Percentiles rank a stretch among this genome's conserved stretches.
Evolutionary conservation across 1,140 invertebrate genomes (phyloP).

Genomic region (Phthorimaea operculella): DNA sequence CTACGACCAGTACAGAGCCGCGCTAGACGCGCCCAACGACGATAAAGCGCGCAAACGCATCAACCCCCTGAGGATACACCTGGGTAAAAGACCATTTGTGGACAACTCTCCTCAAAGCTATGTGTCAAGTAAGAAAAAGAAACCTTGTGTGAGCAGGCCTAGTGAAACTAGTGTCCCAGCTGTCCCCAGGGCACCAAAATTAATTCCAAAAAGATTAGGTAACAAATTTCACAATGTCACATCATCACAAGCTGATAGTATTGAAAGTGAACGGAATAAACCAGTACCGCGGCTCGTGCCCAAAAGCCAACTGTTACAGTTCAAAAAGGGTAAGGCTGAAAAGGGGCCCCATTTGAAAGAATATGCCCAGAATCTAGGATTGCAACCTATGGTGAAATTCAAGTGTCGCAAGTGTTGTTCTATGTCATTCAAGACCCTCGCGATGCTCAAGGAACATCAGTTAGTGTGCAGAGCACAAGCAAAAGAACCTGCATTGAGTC

Average conservation of each 20-base stretch:
- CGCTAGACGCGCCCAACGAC: slow-evolving; percentile 29
- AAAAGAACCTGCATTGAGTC: slow-evolving; percentile 45
- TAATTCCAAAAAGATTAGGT: slow-evolving; percentile 46
- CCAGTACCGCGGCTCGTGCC: slow-evolving; percentile 58
- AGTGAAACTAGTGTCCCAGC: slow-evolving; percentile 41
- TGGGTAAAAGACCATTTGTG: slow-evolving; percentile 56
- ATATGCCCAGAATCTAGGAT: slow-evolving; percentile 78
- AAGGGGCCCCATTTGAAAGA: slow-evolving; percentile 60
- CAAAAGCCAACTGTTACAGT: slow-evolving; percentile 56
- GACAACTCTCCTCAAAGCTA: slow-evolving; percentile 46
- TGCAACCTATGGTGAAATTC: slow-evolving; percentile 73
- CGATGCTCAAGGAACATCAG: slow-evolving; percentile 72
- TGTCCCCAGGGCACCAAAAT: slow-evolving; percentile 45
- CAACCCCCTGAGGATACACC: slow-evolving; percentile 56
- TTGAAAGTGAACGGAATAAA: slow-evolving; percentile 50
- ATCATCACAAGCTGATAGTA: slow-evolving; percentile 28
- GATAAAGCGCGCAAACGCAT: slow-evolving; percentile 52
- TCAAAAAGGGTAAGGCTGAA: slow-evolving; percentile 56
- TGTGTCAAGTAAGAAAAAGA: slow-evolving; percentile 44
- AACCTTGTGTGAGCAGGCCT: slow-evolving; percentile 35
- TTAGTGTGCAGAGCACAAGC: slow-evolving; percentile 67
- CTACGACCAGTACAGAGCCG: slow-evolving; percentile 29
- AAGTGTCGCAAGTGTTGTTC: slow-evolving; percentile 75
- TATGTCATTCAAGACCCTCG: slow-evolving; percentile 70
- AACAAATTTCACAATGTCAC: slow-evolving; percentile 48